Conservation (phyloP, 2,888 invertebrate species). For the Sisyra nigra region DNA sequence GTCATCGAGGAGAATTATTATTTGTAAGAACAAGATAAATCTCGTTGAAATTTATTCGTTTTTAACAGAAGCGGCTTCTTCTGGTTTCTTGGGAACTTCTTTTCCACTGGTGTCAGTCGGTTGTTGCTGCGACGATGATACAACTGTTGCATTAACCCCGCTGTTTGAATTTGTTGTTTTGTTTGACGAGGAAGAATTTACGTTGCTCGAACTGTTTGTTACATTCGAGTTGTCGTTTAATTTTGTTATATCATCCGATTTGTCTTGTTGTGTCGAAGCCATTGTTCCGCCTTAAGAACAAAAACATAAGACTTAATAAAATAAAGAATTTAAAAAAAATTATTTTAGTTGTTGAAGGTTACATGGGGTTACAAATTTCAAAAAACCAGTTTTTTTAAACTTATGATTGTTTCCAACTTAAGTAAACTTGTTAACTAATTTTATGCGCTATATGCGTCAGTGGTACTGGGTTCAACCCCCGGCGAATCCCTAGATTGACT, state of each 20-base stretch:
- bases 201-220: slow-evolving; percentile 6
- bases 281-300: slow-evolving; percentile 18
- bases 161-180: slow-evolving; percentile 13
- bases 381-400: no score
- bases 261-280: slow-evolving; percentile 21
- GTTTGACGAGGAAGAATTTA: slow-evolving; percentile 12
- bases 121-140: not conserved
- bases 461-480: no score
- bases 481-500: no score
- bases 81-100: not conserved
- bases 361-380: no score
- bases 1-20: no score
- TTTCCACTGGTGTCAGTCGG: not conserved
- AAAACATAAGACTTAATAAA: slow-evolving; percentile 3
- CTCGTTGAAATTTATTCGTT: not conserved
- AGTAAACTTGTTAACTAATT: no score
- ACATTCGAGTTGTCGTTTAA: slow-evolving; percentile 18
- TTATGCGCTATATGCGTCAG: no score
- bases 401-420: no score
- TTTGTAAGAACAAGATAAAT: no score
- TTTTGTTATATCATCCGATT: slow-evolving; percentile 22
- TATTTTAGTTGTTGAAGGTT: no score
- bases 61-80: not conserved
- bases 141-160: slow-evolving; percentile 10
- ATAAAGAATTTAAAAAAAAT: not conserved